Base-by-base conservation (phyloP, 1,140 invertebrate genomes). In the Calephelis virginiensis region DNA sequence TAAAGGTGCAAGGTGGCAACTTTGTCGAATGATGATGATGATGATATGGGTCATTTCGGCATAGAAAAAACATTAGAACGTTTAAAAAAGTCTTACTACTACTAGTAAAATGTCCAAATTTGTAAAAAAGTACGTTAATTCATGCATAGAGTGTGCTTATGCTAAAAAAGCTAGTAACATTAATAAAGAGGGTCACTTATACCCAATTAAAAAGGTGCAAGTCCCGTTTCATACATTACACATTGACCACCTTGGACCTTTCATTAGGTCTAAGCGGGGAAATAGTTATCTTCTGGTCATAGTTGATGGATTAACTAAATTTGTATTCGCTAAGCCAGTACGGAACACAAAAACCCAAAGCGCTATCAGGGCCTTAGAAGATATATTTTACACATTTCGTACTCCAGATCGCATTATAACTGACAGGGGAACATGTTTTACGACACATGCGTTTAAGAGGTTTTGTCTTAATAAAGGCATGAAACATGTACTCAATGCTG, bases 31-130 rank as follows among this genome's bases (percentile, higher is more conserved):
- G 12, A 72, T n/a, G n/a, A 74, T 48, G 74, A 78, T 40, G 67
- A 78, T 65, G 71, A 79, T 10, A 65, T 73, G 13, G 71, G 75
- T 11, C 68, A 76, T 63, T 62, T 76, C 53, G 69, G 70, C 7
- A 38, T 69, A 6, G 70, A 78, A 61, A 71, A 80, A 47, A 69
- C 70, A n/a, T 12, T 17, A 17, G 17, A 17, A 17, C 17, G 17
- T 17, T 17, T 17, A 17, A 17, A 17, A 17, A 17, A 17, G 17
- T 17, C 17, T 17, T 49, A 49, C 13, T 49, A 8, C 5, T 49
- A n/a, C 8, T 49, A 5, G 5, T 49, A 49, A 49, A 49, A 49
- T 49, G 48, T 12, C 11, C 11, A 11, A 13, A 13, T 49, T 6
- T 49, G 48, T 49, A 12, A 49, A 49, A 13, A 49, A 49, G 8